Conservation (phyloP, 2,888 invertebrate genomes). For the Hyposoter dolosus region DNA sequence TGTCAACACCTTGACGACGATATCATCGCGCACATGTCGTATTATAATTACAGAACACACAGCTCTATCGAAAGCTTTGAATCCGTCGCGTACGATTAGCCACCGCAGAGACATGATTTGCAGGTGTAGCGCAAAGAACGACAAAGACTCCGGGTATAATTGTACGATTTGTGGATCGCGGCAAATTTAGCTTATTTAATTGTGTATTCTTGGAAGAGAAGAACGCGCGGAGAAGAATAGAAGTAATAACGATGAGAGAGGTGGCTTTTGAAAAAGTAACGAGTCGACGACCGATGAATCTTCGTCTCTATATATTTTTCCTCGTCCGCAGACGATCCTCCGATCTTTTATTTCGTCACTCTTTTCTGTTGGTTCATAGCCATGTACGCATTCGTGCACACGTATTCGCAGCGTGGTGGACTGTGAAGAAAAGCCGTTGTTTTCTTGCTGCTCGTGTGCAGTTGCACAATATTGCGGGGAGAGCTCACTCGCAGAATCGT, state of each 20-base stretch:
- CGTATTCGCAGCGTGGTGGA: constrained; percentile 16
- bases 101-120: constrained; percentile 41
- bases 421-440: constrained; percentile 56
- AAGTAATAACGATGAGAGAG: constrained; percentile 29
- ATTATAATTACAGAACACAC: constrained; percentile 23
- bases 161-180: constrained; percentile 43
- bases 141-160: neutral
- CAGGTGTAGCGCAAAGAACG: neutral
- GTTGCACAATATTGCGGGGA: constrained; percentile 74
- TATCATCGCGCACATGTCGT: neutral
- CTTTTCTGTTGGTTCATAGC: neutral
- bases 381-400: neutral
- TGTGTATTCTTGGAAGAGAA: constrained; percentile 56
- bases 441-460: constrained; percentile 53
- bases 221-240: constrained; percentile 24
- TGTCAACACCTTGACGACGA: neutral
- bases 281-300: constrained; percentile 57
- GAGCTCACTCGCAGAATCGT: constrained; percentile 71
- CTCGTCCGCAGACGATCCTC: constrained; percentile 34
- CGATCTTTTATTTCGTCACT: constrained; percentile 59
- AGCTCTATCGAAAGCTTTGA: constrained; percentile 19
- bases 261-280: constrained; percentile 13
- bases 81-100: constrained; percentile 12
- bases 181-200: constrained; percentile 60
- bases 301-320: constrained; percentile 38